A percentile compares a stretch with the other conserved stretches of the same genome.
Evolutionary conservation across 2,888 invertebrate genomes (phyloP).

Genomic region (Nephrocerus scutellatus): DNA sequence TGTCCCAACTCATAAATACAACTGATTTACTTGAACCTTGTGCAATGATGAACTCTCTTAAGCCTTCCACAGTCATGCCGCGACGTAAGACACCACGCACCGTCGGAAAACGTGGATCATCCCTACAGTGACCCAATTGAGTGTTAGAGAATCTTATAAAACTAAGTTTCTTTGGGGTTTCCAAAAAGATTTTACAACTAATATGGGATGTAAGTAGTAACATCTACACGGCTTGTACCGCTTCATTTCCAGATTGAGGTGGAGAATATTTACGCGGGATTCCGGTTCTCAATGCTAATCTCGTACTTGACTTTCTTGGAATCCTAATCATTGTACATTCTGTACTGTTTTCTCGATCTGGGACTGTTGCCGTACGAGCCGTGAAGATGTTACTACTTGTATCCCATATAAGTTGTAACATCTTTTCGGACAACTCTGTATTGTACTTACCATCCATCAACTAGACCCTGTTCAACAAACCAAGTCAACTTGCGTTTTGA

Average conservation of each 20-base stretch:
- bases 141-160: not conserved
- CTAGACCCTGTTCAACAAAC: slow-evolving; percentile 91
- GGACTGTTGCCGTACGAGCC: too few species aligned
- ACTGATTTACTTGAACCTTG: slow-evolving; percentile 97
- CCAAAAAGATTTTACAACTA: slow-evolving; percentile 7
- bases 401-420: slow-evolving; percentile 1
- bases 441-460: slow-evolving; percentile 76
- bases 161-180: not conserved
- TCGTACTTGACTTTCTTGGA: too few species aligned
- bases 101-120: slow-evolving; percentile 98
- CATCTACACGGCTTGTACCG: slow-evolving; percentile 39
- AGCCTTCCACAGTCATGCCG: slow-evolving; percentile 95
- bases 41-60: slow-evolving; percentile 94
- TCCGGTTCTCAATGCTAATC: too few species aligned
- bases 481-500: slow-evolving; percentile 96
- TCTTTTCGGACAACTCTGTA: slow-evolving; percentile 1
- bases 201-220: not conserved
- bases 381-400: slow-evolving; percentile 30
- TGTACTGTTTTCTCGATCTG: too few species aligned
- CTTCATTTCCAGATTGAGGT: too few species aligned
- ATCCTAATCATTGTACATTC: too few species aligned
- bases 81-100: slow-evolving; percentile 91
- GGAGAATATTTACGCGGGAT: too few species aligned
- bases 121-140: slow-evolving; percentile 53
- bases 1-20: slow-evolving; percentile 99